Base-by-base conservation (phyloP, 64 coral and sea anemone genomes). In the Trachythela sp. region DNA sequence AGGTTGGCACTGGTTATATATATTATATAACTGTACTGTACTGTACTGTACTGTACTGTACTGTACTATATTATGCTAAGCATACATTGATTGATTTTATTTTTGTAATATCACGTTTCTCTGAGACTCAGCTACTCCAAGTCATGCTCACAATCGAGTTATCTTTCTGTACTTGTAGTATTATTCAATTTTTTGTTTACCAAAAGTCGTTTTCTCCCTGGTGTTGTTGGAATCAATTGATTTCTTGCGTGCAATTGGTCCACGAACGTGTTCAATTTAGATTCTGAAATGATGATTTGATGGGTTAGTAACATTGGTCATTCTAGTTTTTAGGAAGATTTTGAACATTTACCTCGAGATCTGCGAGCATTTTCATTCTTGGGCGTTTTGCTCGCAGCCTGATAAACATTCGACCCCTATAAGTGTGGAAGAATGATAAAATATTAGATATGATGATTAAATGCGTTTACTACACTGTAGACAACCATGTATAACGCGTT, bases 161-260 rank as follows among this genome's bases (percentile, higher is more conserved):
- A n/a, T n/a, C n/a, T n/a, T n/a, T n/a, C n/a, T n/a, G n/a, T n/a
- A n/a, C n/a, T n/a, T n/a, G n/a, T n/a, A n/a, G n/a, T n/a, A n/a
- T n/a, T n/a, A 37, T 20, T 13, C 48, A 17, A 35, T 3, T 39
- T 54, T 36, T 48, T 22, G 18, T 85, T 71, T 84, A 99, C 96
- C 96, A 92, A 92, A 18, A 99, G 77, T 18, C 96, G 93, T 91
- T 94, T 99, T 20, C 87, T 86, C 35, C 90, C 89, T 45, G 93
- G 91, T 84, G 96, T 95, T 49, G 84, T 70, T 48, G 96, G 96
- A 52, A 99, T 91, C 26, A 91, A 88, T 54, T 85, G 76, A 27
- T 91, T 91, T 87, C 89, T 94, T 83, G 92, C 50, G 83, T 95
- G 96, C 83, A 99, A 89, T 34, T 93, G 92, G 22, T 49, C 85